Percentiles rank a stretch among this genome's conserved stretches.
These are phyloP conservation scores for Drosophila phalerata DNA, from an alignment of 2,888 invertebrate species.

Conservation along the genomic window DNA sequence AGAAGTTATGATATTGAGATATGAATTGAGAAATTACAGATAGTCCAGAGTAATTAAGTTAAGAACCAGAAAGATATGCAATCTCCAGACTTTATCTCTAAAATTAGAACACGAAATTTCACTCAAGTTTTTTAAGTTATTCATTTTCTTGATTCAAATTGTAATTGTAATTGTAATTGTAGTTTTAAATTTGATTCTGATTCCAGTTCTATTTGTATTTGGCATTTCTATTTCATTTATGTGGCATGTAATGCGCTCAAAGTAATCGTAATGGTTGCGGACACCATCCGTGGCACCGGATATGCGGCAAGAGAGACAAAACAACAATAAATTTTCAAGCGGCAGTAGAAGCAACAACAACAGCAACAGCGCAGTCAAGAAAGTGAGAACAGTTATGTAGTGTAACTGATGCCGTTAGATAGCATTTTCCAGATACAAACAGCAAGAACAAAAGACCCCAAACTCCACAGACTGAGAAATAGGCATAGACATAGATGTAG, in stretches of 20 bases:
- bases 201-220: slow-evolving; percentile 4
- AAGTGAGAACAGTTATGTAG: slow-evolving; percentile 82
- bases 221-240: slow-evolving; percentile 14
- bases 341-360: slow-evolving; percentile 12
- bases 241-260: slow-evolving; percentile 45
- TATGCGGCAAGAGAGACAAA: slow-evolving; percentile 66
- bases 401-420: slow-evolving; percentile 82
- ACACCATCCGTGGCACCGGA: slow-evolving; percentile 70
- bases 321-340: slow-evolving; percentile 60
- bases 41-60: not conserved
- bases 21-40: not conserved
- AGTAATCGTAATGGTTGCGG: slow-evolving; percentile 56
- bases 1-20: not conserved
- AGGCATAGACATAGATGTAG: slow-evolving; percentile 24
- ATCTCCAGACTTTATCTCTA: slow-evolving; percentile 26
- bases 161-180: slow-evolving; percentile 40
- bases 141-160: slow-evolving; percentile 13
- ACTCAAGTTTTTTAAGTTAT: slow-evolving; percentile 7
- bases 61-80: slow-evolving; percentile 6
- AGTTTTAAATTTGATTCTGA: slow-evolving; percentile 23
- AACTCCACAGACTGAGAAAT: slow-evolving; percentile 23
- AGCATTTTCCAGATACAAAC: slow-evolving; percentile 67
- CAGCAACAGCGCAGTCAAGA: slow-evolving; percentile 62
- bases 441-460: slow-evolving; percentile 59
- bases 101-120: slow-evolving; percentile 17